Evolutionary conservation across 2,797 vertebrate species (phyloP), one percentile per base, ranked within the genome.

Genomic region (Antennarius maculatus): DNA sequence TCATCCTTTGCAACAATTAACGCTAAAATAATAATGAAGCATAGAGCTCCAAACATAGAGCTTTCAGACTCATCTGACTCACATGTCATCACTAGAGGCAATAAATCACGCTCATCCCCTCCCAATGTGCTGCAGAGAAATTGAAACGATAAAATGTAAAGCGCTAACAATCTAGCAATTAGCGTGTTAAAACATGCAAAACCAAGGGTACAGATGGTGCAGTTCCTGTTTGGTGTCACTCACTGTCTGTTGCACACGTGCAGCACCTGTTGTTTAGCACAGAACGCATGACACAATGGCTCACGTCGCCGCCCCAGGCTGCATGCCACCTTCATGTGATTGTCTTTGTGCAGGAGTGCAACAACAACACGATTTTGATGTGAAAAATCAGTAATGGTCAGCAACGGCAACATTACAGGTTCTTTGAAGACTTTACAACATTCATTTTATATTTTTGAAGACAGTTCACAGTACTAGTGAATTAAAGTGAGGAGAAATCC

Each of bases 341-440:
- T 37, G 64, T 74, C 70, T 46, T 28, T 61, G 56, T 54, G 12
- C 43, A 74, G 5, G 12, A 8, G 31, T 39, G 42, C 61, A 58
- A 27, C 39, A 53, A 58, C 54, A 27, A 15, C 41, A 3, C 8
- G 1, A 0, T 51, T 54, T 58, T 39, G 58, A 9, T 60, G 17
- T 63, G 41, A 49, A 14, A 10, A 49, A 15, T 66, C 61, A 61
- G 68, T 56, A 79, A 72, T 70, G 74, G 71, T 80, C 67, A 77
- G 56, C 74, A 54, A 71, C 17, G 45, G 59, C 43, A 61, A 63
- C 0, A 5, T 31, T 6, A 29, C 53, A 50, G 16, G 28, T 74
- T 65, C 69, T 70, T 59, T 54, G n/a, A 45, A 52, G 41, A 8
- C 10, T 18, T 41, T 7, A 1, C 17, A 46, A 18, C 12, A 41